Evolutionary conservation across 2,113 vertebrate species (phyloP).

Genomic region (Choloepus hoffmanni): DNA sequence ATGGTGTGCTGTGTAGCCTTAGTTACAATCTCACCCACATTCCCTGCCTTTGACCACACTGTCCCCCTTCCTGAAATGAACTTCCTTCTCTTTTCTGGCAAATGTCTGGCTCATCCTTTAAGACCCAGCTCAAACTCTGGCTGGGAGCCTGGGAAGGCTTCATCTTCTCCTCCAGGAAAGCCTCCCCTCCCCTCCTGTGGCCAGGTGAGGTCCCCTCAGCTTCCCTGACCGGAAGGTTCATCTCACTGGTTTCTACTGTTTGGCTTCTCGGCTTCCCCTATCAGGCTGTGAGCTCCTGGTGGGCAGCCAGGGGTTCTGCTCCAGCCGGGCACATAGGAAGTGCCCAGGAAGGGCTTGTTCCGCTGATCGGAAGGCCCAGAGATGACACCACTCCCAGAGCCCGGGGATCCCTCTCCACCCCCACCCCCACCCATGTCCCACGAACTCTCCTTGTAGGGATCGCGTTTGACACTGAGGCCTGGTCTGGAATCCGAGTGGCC

Average conservation of each 20-base stretch:
- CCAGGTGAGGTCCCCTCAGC: too few species aligned
- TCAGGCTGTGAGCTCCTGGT: neutral
- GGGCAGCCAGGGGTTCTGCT: neutral
- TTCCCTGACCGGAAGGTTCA: fast-evolving
- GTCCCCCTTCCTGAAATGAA: too few species aligned
- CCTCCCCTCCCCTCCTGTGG: neutral
- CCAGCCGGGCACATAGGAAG: neutral
- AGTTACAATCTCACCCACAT: too few species aligned
- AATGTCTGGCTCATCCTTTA: neutral
- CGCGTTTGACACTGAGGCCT: neutral
- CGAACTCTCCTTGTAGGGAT: fast-evolving
- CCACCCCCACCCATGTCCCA: neutral
- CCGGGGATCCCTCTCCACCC: neutral
- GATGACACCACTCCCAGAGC: neutral
- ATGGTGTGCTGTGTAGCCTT: neutral
- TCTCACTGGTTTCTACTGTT: neutral
- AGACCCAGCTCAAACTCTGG: neutral
- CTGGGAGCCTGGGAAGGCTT: neutral
- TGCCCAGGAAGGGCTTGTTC: too few species aligned
- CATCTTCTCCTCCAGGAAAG: too few species aligned
- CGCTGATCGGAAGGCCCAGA: neutral
- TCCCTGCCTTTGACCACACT: neutral
- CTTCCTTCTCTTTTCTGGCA: neutral
- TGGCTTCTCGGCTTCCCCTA: too few species aligned
- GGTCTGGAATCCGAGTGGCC: neutral